A percentile compares a stretch with the other conserved stretches of the same genome.
Conservation (phyloP, 2,797 vertebrate genomes). For the Aplochiton taeniatus region DNA sequence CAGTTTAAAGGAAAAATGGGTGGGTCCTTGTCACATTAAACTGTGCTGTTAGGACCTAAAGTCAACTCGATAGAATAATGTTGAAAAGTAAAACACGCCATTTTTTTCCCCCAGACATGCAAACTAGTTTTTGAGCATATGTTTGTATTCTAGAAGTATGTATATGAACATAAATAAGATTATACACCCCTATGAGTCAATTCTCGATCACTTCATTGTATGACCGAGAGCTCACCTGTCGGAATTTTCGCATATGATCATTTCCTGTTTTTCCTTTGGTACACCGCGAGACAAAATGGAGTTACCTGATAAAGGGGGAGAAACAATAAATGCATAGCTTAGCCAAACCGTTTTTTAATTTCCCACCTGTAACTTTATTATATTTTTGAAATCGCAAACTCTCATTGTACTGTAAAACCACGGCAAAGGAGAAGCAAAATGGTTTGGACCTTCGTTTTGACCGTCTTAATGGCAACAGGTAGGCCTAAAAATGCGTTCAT, state of each 20-base stretch:
- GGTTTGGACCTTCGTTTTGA: slow-evolving; percentile 61
- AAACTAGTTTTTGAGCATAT: too few relatives aligned
- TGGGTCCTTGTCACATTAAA: neutral
- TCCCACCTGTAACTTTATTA: too few relatives aligned
- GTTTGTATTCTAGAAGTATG: too few relatives aligned
- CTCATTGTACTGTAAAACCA: neutral
- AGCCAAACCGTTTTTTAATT: too few relatives aligned
- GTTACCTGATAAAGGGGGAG: slow-evolving; percentile 52
- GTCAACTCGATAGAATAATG: rapidly evolving
- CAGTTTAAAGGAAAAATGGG: neutral
- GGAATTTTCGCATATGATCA: slow-evolving; percentile 21
- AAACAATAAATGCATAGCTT: neutral
- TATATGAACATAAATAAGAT: too few relatives aligned
- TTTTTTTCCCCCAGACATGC: neutral
- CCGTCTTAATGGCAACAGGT: slow-evolving; percentile 73
- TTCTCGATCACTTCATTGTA: neutral
- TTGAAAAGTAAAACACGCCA: rapidly evolving
- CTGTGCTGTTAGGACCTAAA: neutral
- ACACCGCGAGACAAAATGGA: slow-evolving; percentile 64
- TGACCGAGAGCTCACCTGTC: slow-evolving; percentile 44
- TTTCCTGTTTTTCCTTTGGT: neutral
- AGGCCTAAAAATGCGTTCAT: slow-evolving; percentile 28
- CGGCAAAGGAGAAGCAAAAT: slow-evolving; percentile 41
- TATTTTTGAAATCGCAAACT: too few relatives aligned
- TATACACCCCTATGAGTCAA: neutral